Conservation (phyloP, 2,113 vertebrate species). For the Morone saxatilis region DNA sequence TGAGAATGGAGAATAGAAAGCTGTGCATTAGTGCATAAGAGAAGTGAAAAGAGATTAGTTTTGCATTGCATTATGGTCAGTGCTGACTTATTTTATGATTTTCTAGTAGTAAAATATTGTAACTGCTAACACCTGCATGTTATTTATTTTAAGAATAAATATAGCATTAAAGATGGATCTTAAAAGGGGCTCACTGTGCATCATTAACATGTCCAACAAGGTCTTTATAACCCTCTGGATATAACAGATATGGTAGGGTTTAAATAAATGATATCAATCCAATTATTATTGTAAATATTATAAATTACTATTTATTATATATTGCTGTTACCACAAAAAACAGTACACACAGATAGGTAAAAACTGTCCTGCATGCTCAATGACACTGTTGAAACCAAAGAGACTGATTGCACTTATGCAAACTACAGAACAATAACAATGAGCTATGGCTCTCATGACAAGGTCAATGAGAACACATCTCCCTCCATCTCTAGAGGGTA, state of each 20-base stretch:
- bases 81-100: background rate
- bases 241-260: no score
- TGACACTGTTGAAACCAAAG: background rate
- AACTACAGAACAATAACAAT: conserved; percentile 29
- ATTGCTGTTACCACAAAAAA: background rate
- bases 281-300: no score
- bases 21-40: background rate
- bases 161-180: background rate
- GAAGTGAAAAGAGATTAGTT: background rate
- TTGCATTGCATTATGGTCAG: conserved; percentile 8
- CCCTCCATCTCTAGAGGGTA: background rate
- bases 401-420: conserved; percentile 28
- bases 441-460: conserved; percentile 28
- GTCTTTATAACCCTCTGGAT: background rate
- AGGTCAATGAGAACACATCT: conserved; percentile 36
- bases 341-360: background rate
- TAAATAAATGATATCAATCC: background rate
- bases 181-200: background rate
- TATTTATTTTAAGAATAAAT: background rate
- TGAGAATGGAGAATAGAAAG: conserved; percentile 13
- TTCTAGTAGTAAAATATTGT: background rate
- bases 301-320: no score
- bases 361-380: background rate
- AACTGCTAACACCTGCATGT: background rate
- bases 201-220: background rate